Percentiles rank a stretch among this genome's conserved stretches.
These are phyloP conservation scores for Cochlearius cochlearius DNA, from an alignment of 2,113 vertebrate genomes.

Conservation along the genomic window DNA sequence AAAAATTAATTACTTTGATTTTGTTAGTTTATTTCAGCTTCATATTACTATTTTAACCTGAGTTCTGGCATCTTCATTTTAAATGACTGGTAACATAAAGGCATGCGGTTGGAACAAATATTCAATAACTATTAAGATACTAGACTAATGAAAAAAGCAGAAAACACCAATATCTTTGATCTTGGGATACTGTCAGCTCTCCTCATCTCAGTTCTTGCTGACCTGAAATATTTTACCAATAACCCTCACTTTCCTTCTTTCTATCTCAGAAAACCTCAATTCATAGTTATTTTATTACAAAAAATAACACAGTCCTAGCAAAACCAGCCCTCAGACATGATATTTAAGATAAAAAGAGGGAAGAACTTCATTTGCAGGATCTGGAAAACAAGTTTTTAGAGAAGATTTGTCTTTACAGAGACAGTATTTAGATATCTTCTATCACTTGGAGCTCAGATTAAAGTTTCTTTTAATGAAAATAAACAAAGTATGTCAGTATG, in stretches of 20 bases:
- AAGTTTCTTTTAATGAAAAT: constrained; percentile 38
- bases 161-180: not conserved
- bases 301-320: not conserved
- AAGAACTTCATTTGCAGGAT: not conserved
- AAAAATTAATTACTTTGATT: not conserved
- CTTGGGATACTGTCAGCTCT: not conserved
- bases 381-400: not conserved
- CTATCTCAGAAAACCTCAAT: not conserved
- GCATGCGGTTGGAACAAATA: not conserved
- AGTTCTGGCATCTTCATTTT: not conserved
- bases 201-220: not conserved
- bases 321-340: not conserved
- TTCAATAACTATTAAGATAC: not conserved
- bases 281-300: not conserved
- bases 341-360: not conserved
- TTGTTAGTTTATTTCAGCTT: not conserved
- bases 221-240: not conserved
- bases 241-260: not conserved
- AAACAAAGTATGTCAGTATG: constrained; percentile 27
- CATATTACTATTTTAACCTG: not conserved
- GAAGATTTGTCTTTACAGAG: not conserved
- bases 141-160: not conserved
- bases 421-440: constrained; percentile 4
- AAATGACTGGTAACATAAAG: not conserved
- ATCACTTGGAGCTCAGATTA: constrained; percentile 4